Evolutionary conservation across 1,140 invertebrate species (phyloP).

Genomic region (Chionoecetes opilio): DNA sequence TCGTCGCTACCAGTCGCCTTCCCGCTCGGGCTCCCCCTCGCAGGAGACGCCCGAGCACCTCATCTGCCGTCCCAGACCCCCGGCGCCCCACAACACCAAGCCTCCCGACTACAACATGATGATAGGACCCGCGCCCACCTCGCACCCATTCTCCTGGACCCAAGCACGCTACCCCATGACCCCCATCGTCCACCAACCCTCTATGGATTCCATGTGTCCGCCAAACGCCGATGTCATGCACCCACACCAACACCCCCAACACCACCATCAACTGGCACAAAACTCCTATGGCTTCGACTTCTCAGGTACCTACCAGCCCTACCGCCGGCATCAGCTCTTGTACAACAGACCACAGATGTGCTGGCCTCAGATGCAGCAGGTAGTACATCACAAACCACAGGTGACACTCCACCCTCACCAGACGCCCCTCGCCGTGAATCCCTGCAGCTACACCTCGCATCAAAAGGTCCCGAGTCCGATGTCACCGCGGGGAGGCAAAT

Average conservation of each 20-base stretch:
- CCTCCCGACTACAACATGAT: slow-evolving; percentile 66
- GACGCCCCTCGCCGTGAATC: slow-evolving; percentile 15
- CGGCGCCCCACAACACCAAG: slow-evolving; percentile 59
- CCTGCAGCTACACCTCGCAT: slow-evolving; percentile 45
- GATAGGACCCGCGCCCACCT: slow-evolving; percentile 59
- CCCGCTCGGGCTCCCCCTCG: slow-evolving; percentile 83
- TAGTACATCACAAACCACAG: slow-evolving; percentile 60
- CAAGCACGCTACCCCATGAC: slow-evolving; percentile 77
- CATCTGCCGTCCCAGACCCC: slow-evolving; percentile 81
- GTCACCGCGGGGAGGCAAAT: slow-evolving; percentile 71
- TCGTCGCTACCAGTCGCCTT: slow-evolving; percentile 83
- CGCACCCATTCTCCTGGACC: slow-evolving; percentile 80
- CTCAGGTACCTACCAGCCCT: slow-evolving; percentile 64
- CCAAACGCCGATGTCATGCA: slow-evolving; percentile 50
- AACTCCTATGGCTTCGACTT: slow-evolving; percentile 66
- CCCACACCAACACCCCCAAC: slow-evolving; percentile 63
- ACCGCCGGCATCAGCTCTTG: slow-evolving; percentile 56
- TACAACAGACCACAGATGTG: slow-evolving; percentile 73
- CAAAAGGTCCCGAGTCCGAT: slow-evolving; percentile 50
- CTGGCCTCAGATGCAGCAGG: slow-evolving; percentile 54
- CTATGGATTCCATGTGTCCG: slow-evolving; percentile 51
- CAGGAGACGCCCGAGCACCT: slow-evolving; percentile 84
- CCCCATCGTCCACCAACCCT: slow-evolving; percentile 51
- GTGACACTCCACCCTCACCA: slow-evolving; percentile 47
- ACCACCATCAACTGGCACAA: slow-evolving; percentile 60